Conservation (phyloP, 1,140 invertebrate genomes). For the Ridgeia piscesae region DNA sequence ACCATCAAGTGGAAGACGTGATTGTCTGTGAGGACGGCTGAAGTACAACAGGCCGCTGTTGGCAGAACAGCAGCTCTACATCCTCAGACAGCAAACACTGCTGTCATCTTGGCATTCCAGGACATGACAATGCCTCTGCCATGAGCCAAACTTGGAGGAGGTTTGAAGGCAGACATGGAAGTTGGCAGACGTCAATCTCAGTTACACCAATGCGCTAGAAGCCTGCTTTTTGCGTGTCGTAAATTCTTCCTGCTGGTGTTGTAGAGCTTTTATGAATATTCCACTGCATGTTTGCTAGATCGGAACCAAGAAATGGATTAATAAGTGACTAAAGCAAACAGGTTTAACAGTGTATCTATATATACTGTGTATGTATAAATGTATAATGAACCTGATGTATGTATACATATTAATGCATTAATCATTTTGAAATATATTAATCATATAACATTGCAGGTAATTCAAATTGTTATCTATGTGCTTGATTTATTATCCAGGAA, state of each 20-base stretch:
- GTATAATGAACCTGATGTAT: background rate
- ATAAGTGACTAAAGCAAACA: background rate
- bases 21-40: background rate
- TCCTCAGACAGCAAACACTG: background rate
- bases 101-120: background rate
- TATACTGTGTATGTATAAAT: background rate
- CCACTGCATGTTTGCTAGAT: background rate
- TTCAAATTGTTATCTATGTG: too few relatives aligned
- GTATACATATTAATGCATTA: background rate
- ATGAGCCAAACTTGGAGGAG: background rate
- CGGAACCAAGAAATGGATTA: background rate
- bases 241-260: background rate
- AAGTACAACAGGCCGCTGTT: background rate
- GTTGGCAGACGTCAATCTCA: background rate
- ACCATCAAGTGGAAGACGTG: background rate
- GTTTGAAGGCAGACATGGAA: background rate
- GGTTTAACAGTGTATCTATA: background rate
- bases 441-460: too few relatives aligned
- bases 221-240: background rate
- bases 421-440: too few relatives aligned
- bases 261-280: background rate
- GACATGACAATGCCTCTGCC: background rate
- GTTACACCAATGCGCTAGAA: background rate
- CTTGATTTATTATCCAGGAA: too few relatives aligned
- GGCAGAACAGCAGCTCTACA: background rate